Conservation (phyloP, 2,113 vertebrate genomes). For the Rhabdornis inornatus region DNA sequence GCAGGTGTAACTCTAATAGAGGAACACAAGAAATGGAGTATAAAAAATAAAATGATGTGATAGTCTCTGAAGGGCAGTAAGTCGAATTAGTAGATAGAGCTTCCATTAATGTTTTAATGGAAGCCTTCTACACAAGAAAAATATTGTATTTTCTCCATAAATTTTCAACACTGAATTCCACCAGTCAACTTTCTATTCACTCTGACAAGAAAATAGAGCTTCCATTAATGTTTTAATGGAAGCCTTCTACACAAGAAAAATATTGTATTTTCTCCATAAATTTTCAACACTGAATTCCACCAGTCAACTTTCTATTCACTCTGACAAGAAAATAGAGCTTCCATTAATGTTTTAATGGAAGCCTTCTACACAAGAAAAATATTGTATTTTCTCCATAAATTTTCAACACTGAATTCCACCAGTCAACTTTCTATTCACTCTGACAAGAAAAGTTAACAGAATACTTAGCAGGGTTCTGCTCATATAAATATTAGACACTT, state of each 20-base stretch:
- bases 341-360: background rate
- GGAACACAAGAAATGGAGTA: rapidly evolving
- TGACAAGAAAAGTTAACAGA: background rate
- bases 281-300: background rate
- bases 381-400: background rate
- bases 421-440: background rate
- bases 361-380: background rate
- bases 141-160: background rate
- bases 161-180: background rate
- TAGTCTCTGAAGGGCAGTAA: background rate
- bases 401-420: background rate
- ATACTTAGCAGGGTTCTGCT: background rate
- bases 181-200: background rate
- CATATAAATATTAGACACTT: background rate
- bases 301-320: background rate
- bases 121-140: background rate
- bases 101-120: background rate
- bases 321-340: background rate
- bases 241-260: background rate
- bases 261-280: background rate
- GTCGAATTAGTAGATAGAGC: rapidly evolving
- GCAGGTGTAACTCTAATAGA: background rate
- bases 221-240: background rate
- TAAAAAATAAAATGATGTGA: background rate
- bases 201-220: background rate